Evolutionary conservation across 2,888 invertebrate species (phyloP), one percentile per base, ranked within the genome.

Genomic region (Hirtodrosophila cameraria): DNA sequence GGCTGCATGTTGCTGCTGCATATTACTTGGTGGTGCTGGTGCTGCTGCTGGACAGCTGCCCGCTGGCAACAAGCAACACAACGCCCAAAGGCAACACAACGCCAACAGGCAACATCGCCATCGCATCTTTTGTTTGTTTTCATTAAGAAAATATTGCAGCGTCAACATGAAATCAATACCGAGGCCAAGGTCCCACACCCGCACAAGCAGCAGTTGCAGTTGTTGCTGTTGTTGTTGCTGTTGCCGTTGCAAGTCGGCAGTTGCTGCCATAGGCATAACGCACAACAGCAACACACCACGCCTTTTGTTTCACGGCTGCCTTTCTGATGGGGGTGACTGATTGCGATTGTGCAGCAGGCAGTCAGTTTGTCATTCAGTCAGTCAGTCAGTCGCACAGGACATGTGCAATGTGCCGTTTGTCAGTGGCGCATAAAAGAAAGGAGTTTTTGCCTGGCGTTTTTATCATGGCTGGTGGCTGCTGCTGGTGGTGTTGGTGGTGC

Each of bases 91-190:
- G 43, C 43, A 46, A 45, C 53, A 39, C 43, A 46, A 45, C 53
- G 25, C 39, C 75, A 62, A 57, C 55, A 58, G 61, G n/a, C n/a
- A n/a, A n/a, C 75, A 52, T 54, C 75, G 50, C 75, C 59, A 57
- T 66, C 58, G 63, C 73, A 59, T 67, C 70, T 79, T 84, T 84
- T 86, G 84, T 86, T 86, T 83, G 84, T 86, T 83, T 81, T 84
- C 83, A 83, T 84, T 86, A 86, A 82, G 73, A 78, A 86, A 83
- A 84, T 83, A 85, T 86, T 86, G 85, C 85, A 83, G 79, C 82
- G 82, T 84, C 84, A 84, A 82, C 84, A 74, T 83, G 87, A 83
- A 83, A 83, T 83, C 83, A 86, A 83, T 83, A 86, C 82, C 82
- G 82, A 63, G 71, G 71, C 79, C 78, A 81, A 85, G 84, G 82